phyloP scores from a whole-genome alignment of 2,888 invertebrate species.

The Epirrhoe alternata region DNA sequence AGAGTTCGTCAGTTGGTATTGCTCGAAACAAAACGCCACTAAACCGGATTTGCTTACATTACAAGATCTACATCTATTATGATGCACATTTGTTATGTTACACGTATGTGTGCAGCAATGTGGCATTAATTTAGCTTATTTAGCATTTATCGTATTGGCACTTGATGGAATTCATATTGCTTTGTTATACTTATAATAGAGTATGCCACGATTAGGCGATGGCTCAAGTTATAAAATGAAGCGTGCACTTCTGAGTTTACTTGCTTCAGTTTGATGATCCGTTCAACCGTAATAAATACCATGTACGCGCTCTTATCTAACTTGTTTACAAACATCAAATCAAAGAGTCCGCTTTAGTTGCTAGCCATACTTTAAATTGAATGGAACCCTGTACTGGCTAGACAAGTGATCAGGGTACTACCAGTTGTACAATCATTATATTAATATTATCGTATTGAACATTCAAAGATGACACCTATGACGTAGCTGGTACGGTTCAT shows the following conservation, averaged over 20 bases:
- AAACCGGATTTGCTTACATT: conserved; percentile 22
- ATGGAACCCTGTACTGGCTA: not conserved
- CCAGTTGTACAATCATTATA: not conserved
- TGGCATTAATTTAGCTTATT: conserved; percentile 42
- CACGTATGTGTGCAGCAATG: conserved; percentile 25
- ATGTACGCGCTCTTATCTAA: not conserved
- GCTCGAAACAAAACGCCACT: conserved; percentile 26
- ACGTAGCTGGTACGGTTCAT: conserved; percentile 1
- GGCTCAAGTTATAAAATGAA: conserved; percentile 51
- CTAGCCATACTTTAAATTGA: not conserved
- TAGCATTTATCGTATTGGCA: conserved; percentile 45
- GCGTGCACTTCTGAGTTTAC: conserved; percentile 31
- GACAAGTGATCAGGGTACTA: not conserved
- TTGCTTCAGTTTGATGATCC: not conserved
- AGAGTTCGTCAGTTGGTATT: not conserved
- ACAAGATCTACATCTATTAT: conserved; percentile 23
- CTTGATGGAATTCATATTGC: conserved; percentile 50
- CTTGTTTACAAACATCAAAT: conserved; percentile 22
- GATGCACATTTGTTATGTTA: conserved; percentile 26
- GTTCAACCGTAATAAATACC: not conserved
- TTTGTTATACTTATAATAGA: conserved; percentile 51
- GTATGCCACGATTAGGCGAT: conserved; percentile 44
- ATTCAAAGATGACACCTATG: not conserved
- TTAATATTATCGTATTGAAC: not conserved
- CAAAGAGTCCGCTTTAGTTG: not conserved